Conservation (phyloP, 1,140 invertebrate species). For the Heliconius nattereri region DNA sequence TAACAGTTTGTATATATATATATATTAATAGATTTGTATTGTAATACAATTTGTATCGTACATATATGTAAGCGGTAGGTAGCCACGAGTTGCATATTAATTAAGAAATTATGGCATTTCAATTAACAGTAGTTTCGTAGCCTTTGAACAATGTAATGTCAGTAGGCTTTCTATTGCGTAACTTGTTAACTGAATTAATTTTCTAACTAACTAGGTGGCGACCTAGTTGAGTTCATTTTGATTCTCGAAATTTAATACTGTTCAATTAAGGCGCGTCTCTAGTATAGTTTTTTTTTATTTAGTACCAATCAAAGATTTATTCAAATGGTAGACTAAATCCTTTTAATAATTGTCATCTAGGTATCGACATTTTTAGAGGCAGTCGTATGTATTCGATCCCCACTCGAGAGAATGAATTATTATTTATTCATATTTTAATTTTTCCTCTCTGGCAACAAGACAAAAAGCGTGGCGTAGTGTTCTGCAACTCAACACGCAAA, state of each 20-base stretch:
- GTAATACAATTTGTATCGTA: not conserved
- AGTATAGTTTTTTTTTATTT: not conserved
- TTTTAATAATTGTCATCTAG: no score
- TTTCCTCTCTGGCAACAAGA: no score
- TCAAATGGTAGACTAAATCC: not conserved
- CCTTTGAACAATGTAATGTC: conserved; percentile 12
- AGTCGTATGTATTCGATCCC: no score
- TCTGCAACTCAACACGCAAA: no score
- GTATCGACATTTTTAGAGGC: no score
- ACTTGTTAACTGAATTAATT: conserved; percentile 26
- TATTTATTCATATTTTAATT: no score
- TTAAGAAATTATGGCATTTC: conserved; percentile 26
- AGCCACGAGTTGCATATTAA: not conserved
- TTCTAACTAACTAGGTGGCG: conserved; percentile 21
- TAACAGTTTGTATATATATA: no score
- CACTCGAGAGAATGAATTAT: no score
- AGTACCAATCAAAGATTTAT: not conserved
- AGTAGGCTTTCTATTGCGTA: conserved; percentile 22
- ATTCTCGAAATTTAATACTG: conserved; percentile 15
- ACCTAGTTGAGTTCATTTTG: conserved; percentile 17
- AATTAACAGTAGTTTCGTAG: conserved; percentile 18
- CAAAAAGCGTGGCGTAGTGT: no score
- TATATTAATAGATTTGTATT: no score
- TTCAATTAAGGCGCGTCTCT: not conserved
- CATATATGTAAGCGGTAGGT: not conserved